Evolutionary conservation across 2,797 vertebrate genomes (phyloP).

Genomic region (Sylvilagus floridanus): DNA sequence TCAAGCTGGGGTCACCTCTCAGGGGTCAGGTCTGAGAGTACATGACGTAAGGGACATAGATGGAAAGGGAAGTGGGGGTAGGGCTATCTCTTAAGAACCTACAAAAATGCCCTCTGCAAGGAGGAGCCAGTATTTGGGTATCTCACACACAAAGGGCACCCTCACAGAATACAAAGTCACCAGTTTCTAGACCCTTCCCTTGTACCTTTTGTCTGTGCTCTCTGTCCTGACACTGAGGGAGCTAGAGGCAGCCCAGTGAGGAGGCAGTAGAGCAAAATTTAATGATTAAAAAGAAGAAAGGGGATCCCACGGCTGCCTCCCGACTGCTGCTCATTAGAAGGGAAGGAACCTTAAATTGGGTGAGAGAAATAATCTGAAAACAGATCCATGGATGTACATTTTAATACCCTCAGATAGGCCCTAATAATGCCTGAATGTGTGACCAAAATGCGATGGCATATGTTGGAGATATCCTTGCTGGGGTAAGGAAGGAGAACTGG

Average conservation of each 20-base stretch:
- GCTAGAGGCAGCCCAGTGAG: not conserved
- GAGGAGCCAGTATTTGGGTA: not conserved
- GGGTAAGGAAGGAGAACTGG: not conserved
- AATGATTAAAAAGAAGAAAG: not conserved
- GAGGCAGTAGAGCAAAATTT: not conserved
- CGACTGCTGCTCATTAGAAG: not conserved
- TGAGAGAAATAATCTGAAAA: not conserved
- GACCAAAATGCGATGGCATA: not conserved
- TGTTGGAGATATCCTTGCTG: not conserved
- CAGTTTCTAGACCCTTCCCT: not conserved
- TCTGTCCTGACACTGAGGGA: not conserved
- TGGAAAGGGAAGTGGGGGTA: not conserved
- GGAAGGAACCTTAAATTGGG: not conserved
- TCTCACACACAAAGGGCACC: not conserved
- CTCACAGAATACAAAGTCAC: not conserved
- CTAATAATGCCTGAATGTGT: not conserved
- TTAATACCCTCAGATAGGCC: not conserved
- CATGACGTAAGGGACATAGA: not conserved
- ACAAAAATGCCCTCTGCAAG: not conserved
- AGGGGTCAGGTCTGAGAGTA: not conserved
- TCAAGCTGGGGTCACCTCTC: not conserved
- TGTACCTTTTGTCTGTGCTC: not conserved
- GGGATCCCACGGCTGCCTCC: not conserved
- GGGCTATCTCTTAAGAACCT: not conserved
- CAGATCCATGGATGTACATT: not conserved